phyloP scores from a whole-genome alignment of 1,140 invertebrate species.

The Pseudoatta argentina region DNA sequence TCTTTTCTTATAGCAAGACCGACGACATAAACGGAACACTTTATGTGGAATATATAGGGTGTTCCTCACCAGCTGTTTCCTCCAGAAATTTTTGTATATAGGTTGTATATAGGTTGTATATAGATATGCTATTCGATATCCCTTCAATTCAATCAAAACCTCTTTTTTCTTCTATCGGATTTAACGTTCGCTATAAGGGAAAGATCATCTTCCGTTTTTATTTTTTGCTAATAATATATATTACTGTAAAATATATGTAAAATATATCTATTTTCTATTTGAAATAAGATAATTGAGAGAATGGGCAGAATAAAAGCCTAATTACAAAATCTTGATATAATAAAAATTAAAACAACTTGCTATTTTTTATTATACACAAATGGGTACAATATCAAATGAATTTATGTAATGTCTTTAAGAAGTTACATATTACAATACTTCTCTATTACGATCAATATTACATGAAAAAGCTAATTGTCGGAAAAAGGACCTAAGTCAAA shows the following conservation, averaged over 20 bases:
- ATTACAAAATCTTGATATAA: no score
- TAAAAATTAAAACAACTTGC: no score
- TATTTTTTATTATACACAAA: no score
- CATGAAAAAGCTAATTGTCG: no score
- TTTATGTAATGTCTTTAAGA: no score
- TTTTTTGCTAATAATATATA: neutral
- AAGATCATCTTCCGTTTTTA: neutral
- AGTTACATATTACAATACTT: no score
- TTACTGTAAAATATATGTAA: neutral
- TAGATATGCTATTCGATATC: neutral
- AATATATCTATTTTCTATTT: neutral
- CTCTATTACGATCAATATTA: no score
- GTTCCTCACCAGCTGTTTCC: neutral
- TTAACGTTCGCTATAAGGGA: neutral
- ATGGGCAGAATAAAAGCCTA: no score
- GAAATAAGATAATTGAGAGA: neutral
- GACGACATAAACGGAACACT: conserved; percentile 17
- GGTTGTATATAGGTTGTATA: no score
- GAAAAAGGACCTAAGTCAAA: no score
- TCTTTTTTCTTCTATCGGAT: neutral
- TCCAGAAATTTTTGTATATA: neutral
- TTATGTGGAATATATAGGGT: conserved; percentile 31
- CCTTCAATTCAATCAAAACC: neutral
- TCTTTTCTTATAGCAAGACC: conserved; percentile 23
- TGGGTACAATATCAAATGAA: no score